phyloP scores from a whole-genome alignment of 2,888 invertebrate species.

The Trichogramma evanescens region DNA sequence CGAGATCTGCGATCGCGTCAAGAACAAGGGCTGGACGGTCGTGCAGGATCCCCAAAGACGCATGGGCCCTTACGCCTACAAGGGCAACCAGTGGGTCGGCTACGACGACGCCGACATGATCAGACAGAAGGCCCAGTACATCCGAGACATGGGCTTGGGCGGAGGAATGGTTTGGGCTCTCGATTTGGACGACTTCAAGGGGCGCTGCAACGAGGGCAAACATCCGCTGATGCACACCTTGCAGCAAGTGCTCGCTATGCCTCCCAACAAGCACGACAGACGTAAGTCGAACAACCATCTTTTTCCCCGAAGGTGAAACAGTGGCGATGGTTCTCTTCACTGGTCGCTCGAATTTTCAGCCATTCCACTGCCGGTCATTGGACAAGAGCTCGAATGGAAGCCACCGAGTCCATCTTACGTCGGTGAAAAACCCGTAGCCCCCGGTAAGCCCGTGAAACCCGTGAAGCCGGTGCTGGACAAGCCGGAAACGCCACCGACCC shows the following conservation, averaged over 20 bases:
- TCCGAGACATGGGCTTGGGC: slow-evolving; percentile 68
- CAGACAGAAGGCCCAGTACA: slow-evolving; percentile 69
- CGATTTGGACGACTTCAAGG: slow-evolving; percentile 78
- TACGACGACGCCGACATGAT: slow-evolving; percentile 80
- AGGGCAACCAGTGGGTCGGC: slow-evolving; percentile 86
- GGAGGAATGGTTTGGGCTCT: slow-evolving; percentile 90
- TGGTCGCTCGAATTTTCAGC: slow-evolving; percentile 23
- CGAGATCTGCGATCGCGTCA: slow-evolving; percentile 81
- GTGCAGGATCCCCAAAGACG: slow-evolving; percentile 69
- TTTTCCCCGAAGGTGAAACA: neutral
- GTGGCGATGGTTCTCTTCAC: neutral
- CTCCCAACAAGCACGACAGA: slow-evolving; percentile 34
- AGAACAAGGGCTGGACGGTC: slow-evolving; percentile 70
- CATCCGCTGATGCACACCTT: slow-evolving; percentile 77
- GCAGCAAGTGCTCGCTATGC: slow-evolving; percentile 60
- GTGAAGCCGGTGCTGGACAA: neutral
- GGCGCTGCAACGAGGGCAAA: slow-evolving; percentile 68
- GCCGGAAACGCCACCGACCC: slow-evolving; percentile 10
- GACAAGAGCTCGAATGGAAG: slow-evolving; percentile 34
- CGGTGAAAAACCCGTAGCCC: slow-evolving; percentile 1
- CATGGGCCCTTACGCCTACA: slow-evolving; percentile 84
- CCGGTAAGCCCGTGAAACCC: neutral
- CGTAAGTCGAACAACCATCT: slow-evolving; percentile 27
- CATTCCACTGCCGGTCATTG: slow-evolving; percentile 28
- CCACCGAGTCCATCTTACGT: slow-evolving; percentile 13